phyloP scores from a whole-genome alignment of 2,113 vertebrate species.

The Lepisosteus oculatus region DNA sequence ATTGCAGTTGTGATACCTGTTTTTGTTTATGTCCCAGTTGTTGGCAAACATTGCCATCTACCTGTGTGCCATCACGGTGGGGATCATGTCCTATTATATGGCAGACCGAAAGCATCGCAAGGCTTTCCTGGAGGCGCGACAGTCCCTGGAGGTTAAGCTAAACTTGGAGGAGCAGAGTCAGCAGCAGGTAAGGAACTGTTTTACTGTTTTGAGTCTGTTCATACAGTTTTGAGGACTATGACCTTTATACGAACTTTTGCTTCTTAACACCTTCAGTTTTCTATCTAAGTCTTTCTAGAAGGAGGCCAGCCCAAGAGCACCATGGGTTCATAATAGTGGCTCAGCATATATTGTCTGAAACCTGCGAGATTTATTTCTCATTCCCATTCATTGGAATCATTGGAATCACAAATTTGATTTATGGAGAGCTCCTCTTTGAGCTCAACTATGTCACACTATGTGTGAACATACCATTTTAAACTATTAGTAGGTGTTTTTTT shows the following conservation, averaged over 20 bases:
- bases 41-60: constrained; percentile 84
- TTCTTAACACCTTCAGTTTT: background rate
- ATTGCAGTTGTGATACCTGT: no score
- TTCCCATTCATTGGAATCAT: no score
- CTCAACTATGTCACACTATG: no score
- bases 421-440: no score
- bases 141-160: constrained; percentile 91
- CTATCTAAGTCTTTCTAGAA: no score
- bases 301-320: no score
- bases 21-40: constrained; percentile 59
- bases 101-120: constrained; percentile 90
- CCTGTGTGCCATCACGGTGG: constrained; percentile 77
- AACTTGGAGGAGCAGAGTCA: constrained; percentile 92
- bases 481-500: no score
- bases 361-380: no score
- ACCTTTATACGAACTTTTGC: background rate
- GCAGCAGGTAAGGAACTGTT: constrained; percentile 75
- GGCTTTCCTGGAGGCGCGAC: constrained; percentile 89
- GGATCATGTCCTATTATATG: constrained; percentile 91
- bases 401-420: no score
- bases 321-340: no score
- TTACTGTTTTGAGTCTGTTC: background rate
- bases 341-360: no score
- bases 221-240: background rate
- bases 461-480: no score